Base-by-base conservation (phyloP, 1,140 invertebrate species). In the Colletes gigas region DNA sequence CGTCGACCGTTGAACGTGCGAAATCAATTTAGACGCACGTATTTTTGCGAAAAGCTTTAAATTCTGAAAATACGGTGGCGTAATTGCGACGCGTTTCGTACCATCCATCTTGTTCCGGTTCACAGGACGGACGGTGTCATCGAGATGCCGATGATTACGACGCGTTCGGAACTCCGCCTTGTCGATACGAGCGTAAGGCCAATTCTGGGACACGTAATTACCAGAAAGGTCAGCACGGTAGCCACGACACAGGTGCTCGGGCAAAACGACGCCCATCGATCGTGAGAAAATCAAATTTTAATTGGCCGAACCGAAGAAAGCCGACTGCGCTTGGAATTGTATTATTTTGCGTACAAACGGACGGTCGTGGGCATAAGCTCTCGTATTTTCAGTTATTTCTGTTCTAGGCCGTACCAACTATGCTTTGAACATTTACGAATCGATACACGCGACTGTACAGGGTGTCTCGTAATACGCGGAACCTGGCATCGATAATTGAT, bases 351-450 rank as follows among this genome's bases (percentile, higher is more conserved):
- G 21, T 47, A n/a, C 15, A 21, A 3, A 7, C 39, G 30, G 9
- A 39, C 21, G 9, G 6, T 19, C 41, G 30, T 41, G 17, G 8
- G 14, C 62, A 67, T 63, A 85, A 57, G 50, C 63, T n/a, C 63
- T n/a, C 68, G 67, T 71, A 76, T 83, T 83, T 86, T 88, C 84
- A 86, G 82, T 88, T 88, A 88, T 88, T 88, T 88, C 81, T 85
- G 83, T 87, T 88, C 88, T 89, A 87, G 88, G 87, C 83, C 83
- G 88, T 88, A 71, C 80, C 82, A 88, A 82, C 80, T 78, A 66
- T 79, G 62, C 68, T 78, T 83, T 69, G 78, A 80, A 78, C 52
- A 39, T 66, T 73, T 72, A 14, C 63, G 68, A 87, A 89, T 89
- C 88, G 70, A 89, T 89, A 88, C 47, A 5, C 63, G 54, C 57